phyloP scores from a whole-genome alignment of 1,140 invertebrate species.

The Hesperophylax magnus region DNA sequence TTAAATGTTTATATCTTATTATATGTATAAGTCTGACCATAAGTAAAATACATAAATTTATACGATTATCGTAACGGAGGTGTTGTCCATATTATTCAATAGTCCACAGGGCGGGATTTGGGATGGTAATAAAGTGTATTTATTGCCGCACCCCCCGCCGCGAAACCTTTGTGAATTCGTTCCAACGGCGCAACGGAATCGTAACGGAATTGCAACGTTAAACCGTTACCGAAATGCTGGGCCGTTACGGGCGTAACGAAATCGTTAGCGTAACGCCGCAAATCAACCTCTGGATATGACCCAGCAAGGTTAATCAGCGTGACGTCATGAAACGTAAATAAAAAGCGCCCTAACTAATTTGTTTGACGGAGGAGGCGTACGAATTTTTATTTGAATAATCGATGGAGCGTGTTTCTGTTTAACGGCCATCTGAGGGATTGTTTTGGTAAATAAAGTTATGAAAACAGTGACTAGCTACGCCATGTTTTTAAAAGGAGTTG shows the following conservation, averaged over 20 bases:
- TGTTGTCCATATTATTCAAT: too few relatives aligned
- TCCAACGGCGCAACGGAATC: constrained; percentile 20
- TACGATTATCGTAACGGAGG: too few relatives aligned
- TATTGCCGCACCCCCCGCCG: constrained; percentile 40
- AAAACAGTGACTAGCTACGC: too few relatives aligned
- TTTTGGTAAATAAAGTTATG: too few relatives aligned
- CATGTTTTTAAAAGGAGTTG: too few relatives aligned
- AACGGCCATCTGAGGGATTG: neutral
- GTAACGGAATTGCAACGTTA: constrained; percentile 43
- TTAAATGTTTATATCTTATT: too few relatives aligned
- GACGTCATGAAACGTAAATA: constrained; percentile 26
- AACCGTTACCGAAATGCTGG: constrained; percentile 46
- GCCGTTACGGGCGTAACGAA: constrained; percentile 32
- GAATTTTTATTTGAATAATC: neutral
- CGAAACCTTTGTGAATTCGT: constrained; percentile 46
- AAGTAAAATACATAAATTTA: too few relatives aligned
- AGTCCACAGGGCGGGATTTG: neutral
- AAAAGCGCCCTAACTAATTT: constrained; percentile 12
- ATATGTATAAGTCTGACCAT: too few relatives aligned
- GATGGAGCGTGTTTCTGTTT: neutral
- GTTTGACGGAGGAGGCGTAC: neutral
- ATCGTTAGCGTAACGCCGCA: constrained; percentile 35
- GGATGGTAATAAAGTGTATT: constrained; percentile 50
- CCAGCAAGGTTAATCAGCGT: constrained; percentile 13
- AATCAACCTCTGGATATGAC: constrained; percentile 31